Conservation (phyloP, 2,888 invertebrate species). For the Acronicta psi region DNA sequence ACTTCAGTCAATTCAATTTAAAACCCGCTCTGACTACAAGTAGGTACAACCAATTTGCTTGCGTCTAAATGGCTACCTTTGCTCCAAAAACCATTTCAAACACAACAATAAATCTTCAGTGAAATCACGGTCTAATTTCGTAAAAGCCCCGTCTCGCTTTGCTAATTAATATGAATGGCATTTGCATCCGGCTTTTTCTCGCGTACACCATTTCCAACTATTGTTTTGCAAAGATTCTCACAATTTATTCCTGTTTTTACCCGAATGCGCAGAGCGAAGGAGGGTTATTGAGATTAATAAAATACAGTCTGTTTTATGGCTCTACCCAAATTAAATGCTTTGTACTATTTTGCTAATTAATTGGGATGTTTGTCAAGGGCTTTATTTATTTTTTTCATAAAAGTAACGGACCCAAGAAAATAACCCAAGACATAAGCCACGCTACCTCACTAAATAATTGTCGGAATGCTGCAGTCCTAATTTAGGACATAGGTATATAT, state of each 20-base stretch:
- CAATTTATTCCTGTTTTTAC: conserved; percentile 87
- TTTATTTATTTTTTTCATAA: too few species aligned
- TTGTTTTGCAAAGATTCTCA: conserved; percentile 88
- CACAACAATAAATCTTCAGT: conserved; percentile 88
- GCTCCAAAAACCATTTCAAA: conserved; percentile 87
- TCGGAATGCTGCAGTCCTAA: too few species aligned
- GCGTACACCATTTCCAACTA: conserved; percentile 87
- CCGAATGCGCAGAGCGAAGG: conserved; percentile 75
- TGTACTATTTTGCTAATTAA: conserved; percentile 63
- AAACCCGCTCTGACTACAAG: conserved; percentile 82
- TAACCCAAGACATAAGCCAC: not conserved
- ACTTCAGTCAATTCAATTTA: conserved; percentile 85
- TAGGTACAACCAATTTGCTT: conserved; percentile 84
- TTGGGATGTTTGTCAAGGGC: conserved; percentile 40
- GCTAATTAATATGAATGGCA: conserved; percentile 89
- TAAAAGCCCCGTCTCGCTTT: conserved; percentile 89
- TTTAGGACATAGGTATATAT: too few species aligned
- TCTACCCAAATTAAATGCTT: conserved; percentile 74
- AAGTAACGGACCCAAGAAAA: not conserved
- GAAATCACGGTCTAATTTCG: conserved; percentile 89
- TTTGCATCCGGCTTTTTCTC: conserved; percentile 89
- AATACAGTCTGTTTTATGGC: conserved; percentile 75
- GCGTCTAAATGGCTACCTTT: conserved; percentile 87
- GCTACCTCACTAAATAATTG: too few species aligned
- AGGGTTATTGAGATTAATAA: conserved; percentile 82